Conservation (phyloP, 2,113 vertebrate species). For the Campylorhamphus procurvoides region DNA sequence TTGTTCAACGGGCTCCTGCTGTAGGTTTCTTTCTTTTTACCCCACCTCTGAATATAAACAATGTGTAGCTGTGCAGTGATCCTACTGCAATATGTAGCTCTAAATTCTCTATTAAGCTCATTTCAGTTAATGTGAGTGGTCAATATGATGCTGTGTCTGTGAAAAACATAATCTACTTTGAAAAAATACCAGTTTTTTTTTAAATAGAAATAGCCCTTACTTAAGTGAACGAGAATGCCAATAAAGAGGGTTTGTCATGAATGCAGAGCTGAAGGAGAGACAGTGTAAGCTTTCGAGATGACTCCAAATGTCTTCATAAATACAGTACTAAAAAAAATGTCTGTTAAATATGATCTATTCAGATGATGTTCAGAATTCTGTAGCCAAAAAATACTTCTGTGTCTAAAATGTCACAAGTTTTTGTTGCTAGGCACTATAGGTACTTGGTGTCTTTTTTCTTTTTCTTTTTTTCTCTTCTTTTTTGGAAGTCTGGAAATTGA, state of each 20-base stretch:
- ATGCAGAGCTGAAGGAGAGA: background rate
- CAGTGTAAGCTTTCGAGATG: background rate
- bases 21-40: background rate
- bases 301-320: background rate
- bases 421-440: slow-evolving; percentile 11
- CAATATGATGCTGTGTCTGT: background rate
- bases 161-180: background rate
- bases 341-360: background rate
- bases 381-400: background rate
- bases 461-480: background rate
- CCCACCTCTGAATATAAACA: slow-evolving; percentile 30
- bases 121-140: background rate
- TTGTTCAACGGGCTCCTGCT: background rate
- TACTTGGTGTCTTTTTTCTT: background rate
- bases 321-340: background rate
- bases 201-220: background rate
- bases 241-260: background rate
- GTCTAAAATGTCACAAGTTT: background rate
- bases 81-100: background rate
- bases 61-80: background rate
- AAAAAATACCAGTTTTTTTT: background rate
- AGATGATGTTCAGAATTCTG: background rate
- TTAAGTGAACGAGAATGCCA: background rate
- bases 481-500: background rate
- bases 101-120: background rate